Base-by-base conservation (phyloP, 2,888 invertebrate species). In the Anthrax anthrax region DNA sequence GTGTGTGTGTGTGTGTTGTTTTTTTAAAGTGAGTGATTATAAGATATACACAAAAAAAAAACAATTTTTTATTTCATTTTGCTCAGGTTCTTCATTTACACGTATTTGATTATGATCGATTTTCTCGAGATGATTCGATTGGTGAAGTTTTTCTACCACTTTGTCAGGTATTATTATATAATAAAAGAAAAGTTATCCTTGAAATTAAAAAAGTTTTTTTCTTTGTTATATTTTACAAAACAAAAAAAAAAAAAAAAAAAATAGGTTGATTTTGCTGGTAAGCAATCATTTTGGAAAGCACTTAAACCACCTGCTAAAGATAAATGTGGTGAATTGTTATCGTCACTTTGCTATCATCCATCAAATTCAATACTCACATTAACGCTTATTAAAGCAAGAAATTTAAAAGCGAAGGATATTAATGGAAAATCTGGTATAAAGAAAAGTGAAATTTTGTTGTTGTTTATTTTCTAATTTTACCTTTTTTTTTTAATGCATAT, bases 381-480 rank as follows among this genome's bases (percentile, higher is more conserved):
- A 53, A 86, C 89, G 18, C 77, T 94, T 56, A 78, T 94, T 61
- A 94, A 95, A 69, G 92, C 92, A 39, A 78, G 91, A 60, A 94
- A 92, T 66, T 76, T 95, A 54, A 94, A 94, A 69, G 94, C 94
- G 40, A 94, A 94, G 70, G 94, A 94, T 67, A 92, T 94, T 60
- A 94, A 91, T 58, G 94, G 94, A 60, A 91, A 89, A 71, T 90
- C 88, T 67, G 88, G 88, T 87, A 65, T n/a, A 16, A 27, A n/a
- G 12, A 39, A 4, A 39, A 4, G 5, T 39, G 18, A n/a, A 4
- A 39, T 4, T 18, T 13, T 18, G 6, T 40, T 40, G 4, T 40
- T 40, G 4, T 40, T 14, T 13, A 18, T 40, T 32, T 32, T 12
- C 3, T 29, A 29, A 29, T 29, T 5, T 29, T 32, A 12, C 12